Base-by-base conservation (phyloP, 2,888 invertebrate genomes). In the Psococerastis gibbosa region DNA sequence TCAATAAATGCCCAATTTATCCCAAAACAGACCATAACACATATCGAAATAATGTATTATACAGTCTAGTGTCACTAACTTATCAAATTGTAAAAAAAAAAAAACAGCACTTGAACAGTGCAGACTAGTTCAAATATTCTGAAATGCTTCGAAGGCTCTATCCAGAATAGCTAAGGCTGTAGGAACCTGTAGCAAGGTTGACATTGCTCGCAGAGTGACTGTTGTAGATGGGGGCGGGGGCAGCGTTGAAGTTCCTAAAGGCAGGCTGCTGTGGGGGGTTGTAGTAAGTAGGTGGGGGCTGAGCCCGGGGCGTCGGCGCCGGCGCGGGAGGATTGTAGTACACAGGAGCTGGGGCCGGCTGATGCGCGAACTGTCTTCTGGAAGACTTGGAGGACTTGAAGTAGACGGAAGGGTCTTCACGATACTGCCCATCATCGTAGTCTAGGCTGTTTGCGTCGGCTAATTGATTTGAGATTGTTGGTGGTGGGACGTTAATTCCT, bases 401-500 rank as follows among this genome's bases (percentile, higher is more conserved):
- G 63, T 85, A 85, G 47, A 80, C 69, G 47, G 71, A 71, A 0
- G 85, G 85, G 58, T 85, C 84, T 57, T 85, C 85, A 35, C 82
- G 68, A 61, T 85, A 85, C 54, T 85, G 84, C 0, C 85, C 85
- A 55, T 85, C 85, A 55, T 85, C 85, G 54, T 81, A 73, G 55
- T 79, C 75, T 48, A 73, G 70, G 32, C 73, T 73, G 45, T 63
- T 58, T 45, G 62, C 55, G 48, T 68, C 69, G 43, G 35, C 49
- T 56, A 67, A 69, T 46, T 67, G 67, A 11, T 59, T 57, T 42
- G 55, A 60, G 16, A 78, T 55, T 0, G 82, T 78, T 3, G 84
- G 80, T n/a, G 85, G 84, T 1, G 85, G 78, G 1, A 84, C 84
- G 62, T 78, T 80, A 55, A 87, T 84, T 34, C 68, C n/a, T n/a